Evolutionary conservation across 2,888 invertebrate genomes (phyloP), one percentile per base, ranked within the genome.

Genomic region (Neoascia interrupta): DNA sequence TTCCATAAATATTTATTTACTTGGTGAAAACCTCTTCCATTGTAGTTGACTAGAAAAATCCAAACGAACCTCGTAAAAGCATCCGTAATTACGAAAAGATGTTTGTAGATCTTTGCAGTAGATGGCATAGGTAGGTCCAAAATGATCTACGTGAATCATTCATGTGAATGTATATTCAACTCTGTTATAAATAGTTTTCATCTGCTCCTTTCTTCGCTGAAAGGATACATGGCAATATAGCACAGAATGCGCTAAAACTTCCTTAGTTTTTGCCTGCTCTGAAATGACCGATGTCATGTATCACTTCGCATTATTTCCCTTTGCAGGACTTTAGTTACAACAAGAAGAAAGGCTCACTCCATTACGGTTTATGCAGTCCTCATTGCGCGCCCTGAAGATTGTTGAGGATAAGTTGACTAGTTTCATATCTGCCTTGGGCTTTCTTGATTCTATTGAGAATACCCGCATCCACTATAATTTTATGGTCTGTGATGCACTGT

Each of bases 41-140:
- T 45, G 11, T 88, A 1, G 0, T 85, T 86, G 0, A 81, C 82
- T 1, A 86, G 85, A 54, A 82, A 87, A 1, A 86, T 18, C 86
- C 86, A 87, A 0, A 75, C 75, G 79, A 86, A 86, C 47, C 86
- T 87, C 0, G 85, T 85, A 47, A 85, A 87, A 0, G 74, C 85
- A 81, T 87, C 86, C 31, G 64, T 58, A 11, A 19, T 83, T 51
- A 60, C 60, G 5, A 87, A 81, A 0, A 87, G 83, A 51, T 87
- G 79, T 45, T 85, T 85, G 36, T 86, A 86, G n/a, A 74, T 79
- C 34, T 85, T 86, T 1, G 81, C 81, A 0, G 85, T 86, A 15
- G 80, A 81, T 0, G 81, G 69, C 41, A 85, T 21, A 3, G 86
- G 85, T 4, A n/a, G n/a, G n/a, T n/a, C 86, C 86, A 3, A 87